These are phyloP conservation scores for Euleptes europaea DNA, from an alignment of 2,113 vertebrate genomes.

Conservation along the genomic window DNA sequence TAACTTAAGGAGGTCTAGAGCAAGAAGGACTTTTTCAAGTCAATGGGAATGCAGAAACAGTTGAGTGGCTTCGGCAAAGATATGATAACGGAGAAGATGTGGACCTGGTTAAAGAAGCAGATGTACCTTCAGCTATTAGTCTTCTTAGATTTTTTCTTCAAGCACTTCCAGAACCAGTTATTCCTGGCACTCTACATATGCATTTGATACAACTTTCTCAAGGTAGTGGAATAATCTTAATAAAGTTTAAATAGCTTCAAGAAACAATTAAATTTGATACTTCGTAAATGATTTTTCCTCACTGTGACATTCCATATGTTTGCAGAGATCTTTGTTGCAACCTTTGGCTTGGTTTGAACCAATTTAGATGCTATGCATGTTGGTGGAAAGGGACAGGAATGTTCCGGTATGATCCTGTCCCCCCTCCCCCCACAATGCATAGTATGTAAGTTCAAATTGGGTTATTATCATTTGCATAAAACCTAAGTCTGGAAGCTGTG, in stretches of 20 bases:
- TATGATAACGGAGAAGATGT: slow-evolving; percentile 95
- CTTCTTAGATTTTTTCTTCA: slow-evolving; percentile 97
- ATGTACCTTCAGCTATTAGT: slow-evolving; percentile 95
- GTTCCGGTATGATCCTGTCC: neutral
- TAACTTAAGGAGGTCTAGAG: slow-evolving; percentile 86
- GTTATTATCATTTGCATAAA: neutral
- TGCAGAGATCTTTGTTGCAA: neutral
- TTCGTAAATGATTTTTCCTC: neutral
- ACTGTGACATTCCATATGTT: neutral
- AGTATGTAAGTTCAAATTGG: neutral
- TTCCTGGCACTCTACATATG: slow-evolving; percentile 87
- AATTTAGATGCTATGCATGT: neutral
- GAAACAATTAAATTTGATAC: neutral
- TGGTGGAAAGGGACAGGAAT: neutral
- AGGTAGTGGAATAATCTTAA: slow-evolving; percentile 74
- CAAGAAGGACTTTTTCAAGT: slow-evolving; percentile 97
- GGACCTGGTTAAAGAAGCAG: slow-evolving; percentile 94
- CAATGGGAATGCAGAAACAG: slow-evolving; percentile 95
- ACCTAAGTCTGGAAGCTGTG: neutral
- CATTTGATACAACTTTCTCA: slow-evolving; percentile 94
- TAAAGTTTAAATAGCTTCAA: neutral
- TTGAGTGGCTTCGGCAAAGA: slow-evolving; percentile 95
- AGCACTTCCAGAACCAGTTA: slow-evolving; percentile 95
- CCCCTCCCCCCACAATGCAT: neutral
- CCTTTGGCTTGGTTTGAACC: neutral